phyloP scores from a whole-genome alignment of 1,140 invertebrate species.

The Drosophila kikkawai region DNA sequence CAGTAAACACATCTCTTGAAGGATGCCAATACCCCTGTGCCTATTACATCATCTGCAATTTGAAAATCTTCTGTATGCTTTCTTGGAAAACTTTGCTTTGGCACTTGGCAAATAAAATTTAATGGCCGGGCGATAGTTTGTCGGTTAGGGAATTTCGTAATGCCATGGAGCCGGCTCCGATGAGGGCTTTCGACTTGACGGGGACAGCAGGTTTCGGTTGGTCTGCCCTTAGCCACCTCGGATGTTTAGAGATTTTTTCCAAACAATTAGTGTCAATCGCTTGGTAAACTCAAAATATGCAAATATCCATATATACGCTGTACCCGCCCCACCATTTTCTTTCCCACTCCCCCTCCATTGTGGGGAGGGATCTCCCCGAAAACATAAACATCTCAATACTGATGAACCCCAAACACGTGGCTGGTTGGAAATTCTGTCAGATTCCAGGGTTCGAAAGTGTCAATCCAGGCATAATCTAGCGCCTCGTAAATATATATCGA shows the following conservation, averaged over 20 bases:
- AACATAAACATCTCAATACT: conserved; percentile 25
- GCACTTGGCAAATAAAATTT: conserved; percentile 43
- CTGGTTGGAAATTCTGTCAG: conserved; percentile 5
- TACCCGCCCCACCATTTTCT: conserved; percentile 11
- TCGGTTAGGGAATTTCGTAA: conserved; percentile 56
- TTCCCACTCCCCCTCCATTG: background rate
- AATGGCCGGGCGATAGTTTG: conserved; percentile 48
- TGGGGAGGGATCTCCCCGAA: conserved; percentile 20
- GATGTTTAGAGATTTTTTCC: conserved; percentile 63
- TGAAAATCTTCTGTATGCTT: conserved; percentile 40
- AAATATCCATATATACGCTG: conserved; percentile 62
- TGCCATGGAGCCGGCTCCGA: conserved; percentile 37
- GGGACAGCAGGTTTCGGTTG: conserved; percentile 14
- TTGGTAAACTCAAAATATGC: conserved; percentile 78
- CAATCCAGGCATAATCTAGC: background rate
- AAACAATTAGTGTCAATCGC: conserved; percentile 82
- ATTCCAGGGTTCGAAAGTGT: conserved; percentile 6
- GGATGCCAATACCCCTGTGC: background rate
- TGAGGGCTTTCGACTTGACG: conserved; percentile 53
- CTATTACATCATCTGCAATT: conserved; percentile 34
- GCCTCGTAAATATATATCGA: conserved; percentile 7
- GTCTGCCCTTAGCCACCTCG: conserved; percentile 53
- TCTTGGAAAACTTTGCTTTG: conserved; percentile 46
- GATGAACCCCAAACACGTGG: conserved; percentile 12
- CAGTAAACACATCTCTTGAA: background rate